Percentiles rank a stretch among this genome's conserved stretches.
Conservation (phyloP, 1,140 invertebrate species). For the Lordiphosa clarofinis region DNA sequence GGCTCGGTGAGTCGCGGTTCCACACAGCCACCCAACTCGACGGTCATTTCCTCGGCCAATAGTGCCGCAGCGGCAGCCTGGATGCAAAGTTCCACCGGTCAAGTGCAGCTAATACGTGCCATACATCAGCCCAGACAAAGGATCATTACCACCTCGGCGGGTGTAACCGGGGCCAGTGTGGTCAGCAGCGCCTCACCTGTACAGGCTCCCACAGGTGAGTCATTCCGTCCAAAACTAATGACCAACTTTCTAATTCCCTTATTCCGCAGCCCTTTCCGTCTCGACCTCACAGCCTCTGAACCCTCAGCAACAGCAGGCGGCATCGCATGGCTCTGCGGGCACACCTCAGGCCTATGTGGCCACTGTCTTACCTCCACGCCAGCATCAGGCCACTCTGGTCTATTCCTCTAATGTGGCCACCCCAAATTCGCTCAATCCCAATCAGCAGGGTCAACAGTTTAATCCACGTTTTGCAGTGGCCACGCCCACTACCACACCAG, state of each 20-base stretch:
- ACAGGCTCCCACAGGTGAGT: slow-evolving; percentile 46
- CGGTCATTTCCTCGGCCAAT: slow-evolving; percentile 73
- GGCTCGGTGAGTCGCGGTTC: slow-evolving; percentile 41
- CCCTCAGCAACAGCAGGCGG: slow-evolving; percentile 27
- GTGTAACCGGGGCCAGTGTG: slow-evolving; percentile 35
- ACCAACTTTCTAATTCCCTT: too few relatives aligned
- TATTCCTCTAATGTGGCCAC: slow-evolving; percentile 67
- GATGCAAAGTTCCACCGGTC: slow-evolving; percentile 68
- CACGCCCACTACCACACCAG: slow-evolving; percentile 54
- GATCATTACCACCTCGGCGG: slow-evolving; percentile 71
- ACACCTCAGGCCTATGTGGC: slow-evolving; percentile 71
- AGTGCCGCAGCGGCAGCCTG: slow-evolving; percentile 58
- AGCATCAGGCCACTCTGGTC: slow-evolving; percentile 75
- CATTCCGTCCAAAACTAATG: too few relatives aligned
- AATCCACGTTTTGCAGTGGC: slow-evolving; percentile 77
- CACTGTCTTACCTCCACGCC: slow-evolving; percentile 71
- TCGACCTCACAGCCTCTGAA: slow-evolving; percentile 41
- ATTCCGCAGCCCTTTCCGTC: slow-evolving; percentile 46
- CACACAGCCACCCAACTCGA: slow-evolving; percentile 61
- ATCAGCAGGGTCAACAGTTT: slow-evolving; percentile 53
- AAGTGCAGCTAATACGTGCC: slow-evolving; percentile 73
- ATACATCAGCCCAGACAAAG: slow-evolving; percentile 70
- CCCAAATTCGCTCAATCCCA: slow-evolving; percentile 43
- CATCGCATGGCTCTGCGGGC: slow-evolving; percentile 35
- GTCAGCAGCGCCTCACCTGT: slow-evolving; percentile 53